These are phyloP conservation scores for Pseudomugil tenellus DNA, from an alignment of 2,797 vertebrate species.

Conservation along the genomic window DNA sequence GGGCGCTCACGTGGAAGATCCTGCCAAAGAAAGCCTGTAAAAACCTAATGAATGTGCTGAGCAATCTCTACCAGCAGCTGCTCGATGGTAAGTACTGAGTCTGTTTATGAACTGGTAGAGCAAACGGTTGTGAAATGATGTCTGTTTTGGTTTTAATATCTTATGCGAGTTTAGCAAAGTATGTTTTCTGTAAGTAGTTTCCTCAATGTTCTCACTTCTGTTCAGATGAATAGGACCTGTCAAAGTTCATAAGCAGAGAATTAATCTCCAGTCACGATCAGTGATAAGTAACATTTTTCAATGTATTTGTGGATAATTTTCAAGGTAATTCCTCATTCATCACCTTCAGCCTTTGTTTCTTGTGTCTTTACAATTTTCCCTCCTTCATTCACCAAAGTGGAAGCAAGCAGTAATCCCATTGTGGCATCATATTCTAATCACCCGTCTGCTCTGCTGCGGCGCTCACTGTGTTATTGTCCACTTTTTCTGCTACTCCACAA, in stretches of 20 bases:
- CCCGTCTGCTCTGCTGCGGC: neutral
- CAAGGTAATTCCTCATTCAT: neutral
- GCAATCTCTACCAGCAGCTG: conserved; percentile 90
- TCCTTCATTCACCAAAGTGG: conserved; percentile 16
- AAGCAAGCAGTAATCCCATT: conserved; percentile 40
- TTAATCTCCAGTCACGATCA: neutral
- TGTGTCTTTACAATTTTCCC: conserved; percentile 2
- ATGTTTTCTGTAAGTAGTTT: neutral
- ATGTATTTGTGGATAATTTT: neutral
- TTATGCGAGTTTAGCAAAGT: neutral
- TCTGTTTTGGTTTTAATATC: conserved; percentile 6
- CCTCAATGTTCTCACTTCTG: neutral
- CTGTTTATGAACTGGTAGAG: neutral
- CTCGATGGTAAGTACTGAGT: conserved; percentile 87
- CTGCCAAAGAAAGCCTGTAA: conserved; percentile 99
- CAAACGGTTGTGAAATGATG: neutral
- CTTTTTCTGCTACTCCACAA: conserved; percentile 3
- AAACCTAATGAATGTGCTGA: conserved; percentile 95
- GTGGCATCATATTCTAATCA: conserved; percentile 33
- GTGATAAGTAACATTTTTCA: neutral
- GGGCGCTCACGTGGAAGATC: conserved; percentile 93
- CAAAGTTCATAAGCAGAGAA: neutral
- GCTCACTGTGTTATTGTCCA: conserved; percentile 25
- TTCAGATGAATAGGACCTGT: neutral
- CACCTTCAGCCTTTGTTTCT: neutral